These are phyloP conservation scores for Apamea sordens DNA, from an alignment of 2,888 invertebrate genomes.

Conservation along the genomic window DNA sequence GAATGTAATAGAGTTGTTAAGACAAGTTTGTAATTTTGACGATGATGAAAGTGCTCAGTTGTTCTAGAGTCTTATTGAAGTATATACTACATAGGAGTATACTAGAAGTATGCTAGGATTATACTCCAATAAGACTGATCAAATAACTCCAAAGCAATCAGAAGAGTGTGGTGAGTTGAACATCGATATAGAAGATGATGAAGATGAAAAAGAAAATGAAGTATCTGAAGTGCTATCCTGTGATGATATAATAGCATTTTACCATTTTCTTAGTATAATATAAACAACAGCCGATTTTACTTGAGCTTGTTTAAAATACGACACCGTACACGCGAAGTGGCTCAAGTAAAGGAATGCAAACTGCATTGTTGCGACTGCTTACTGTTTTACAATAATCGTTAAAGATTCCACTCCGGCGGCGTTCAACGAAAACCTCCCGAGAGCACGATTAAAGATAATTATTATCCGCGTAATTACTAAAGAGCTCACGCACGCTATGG, in stretches of 20 bases:
- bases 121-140: too few relatives aligned
- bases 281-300: constrained; percentile 12
- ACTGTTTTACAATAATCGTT: constrained; percentile 60
- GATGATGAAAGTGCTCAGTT: background rate
- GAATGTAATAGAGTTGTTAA: constrained; percentile 35
- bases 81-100: too few relatives aligned
- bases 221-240: background rate
- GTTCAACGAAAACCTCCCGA: constrained; percentile 51
- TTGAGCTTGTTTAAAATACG: constrained; percentile 5
- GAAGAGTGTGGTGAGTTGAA: background rate
- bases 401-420: constrained; percentile 42
- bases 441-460: constrained; percentile 54
- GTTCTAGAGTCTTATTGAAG: background rate
- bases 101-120: too few relatives aligned
- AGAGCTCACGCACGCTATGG: constrained; percentile 59
- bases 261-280: background rate
- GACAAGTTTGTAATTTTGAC: background rate
- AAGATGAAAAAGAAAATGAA: background rate
- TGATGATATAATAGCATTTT: background rate
- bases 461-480: constrained; percentile 62
- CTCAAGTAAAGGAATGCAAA: constrained; percentile 48
- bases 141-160: background rate
- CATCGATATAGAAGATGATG: background rate
- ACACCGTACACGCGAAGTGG: constrained; percentile 22
- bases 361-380: constrained; percentile 34